phyloP scores from a whole-genome alignment of 2,797 vertebrate genomes.

The Chaetodon trifasciatus region DNA sequence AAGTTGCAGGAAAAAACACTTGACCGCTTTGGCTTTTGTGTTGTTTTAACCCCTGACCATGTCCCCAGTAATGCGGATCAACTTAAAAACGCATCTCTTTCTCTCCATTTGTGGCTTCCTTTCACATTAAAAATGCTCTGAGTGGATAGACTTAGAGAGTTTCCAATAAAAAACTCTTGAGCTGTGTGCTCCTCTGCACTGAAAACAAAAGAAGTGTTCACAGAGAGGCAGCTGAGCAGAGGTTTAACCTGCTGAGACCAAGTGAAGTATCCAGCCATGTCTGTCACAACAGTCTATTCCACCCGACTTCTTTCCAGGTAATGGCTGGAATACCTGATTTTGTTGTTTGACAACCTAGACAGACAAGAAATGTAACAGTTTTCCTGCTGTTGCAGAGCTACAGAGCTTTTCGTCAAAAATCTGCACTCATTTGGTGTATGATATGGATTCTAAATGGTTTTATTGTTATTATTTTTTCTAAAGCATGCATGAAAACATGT shows the following conservation, averaged over 20 bases:
- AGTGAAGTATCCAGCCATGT: slow-evolving; percentile 13
- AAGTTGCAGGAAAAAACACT: no score
- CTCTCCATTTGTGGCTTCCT: no score
- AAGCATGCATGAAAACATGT: background rate
- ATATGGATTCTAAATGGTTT: no score
- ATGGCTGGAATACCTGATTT: background rate
- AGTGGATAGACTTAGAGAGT: background rate
- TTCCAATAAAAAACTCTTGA: background rate
- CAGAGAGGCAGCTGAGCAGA: background rate
- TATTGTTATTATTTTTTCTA: background rate
- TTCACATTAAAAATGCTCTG: no score
- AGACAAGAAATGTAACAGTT: rapidly evolving
- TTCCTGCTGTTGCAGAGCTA: background rate
- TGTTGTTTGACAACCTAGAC: slow-evolving; percentile 1
- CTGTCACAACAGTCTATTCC: slow-evolving; percentile 2
- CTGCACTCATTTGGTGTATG: background rate
- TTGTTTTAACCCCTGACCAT: no score
- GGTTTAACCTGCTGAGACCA: background rate
- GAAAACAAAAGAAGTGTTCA: background rate
- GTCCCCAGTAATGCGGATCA: no score
- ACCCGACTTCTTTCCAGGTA: slow-evolving; percentile 3
- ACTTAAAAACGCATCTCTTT: no score
- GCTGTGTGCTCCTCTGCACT: background rate
- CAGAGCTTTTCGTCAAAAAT: background rate
- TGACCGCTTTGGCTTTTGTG: no score